Evolutionary conservation across 1,140 invertebrate genomes (phyloP), one percentile per base, ranked within the genome.

Genomic region (Drosophila murphyi): DNA sequence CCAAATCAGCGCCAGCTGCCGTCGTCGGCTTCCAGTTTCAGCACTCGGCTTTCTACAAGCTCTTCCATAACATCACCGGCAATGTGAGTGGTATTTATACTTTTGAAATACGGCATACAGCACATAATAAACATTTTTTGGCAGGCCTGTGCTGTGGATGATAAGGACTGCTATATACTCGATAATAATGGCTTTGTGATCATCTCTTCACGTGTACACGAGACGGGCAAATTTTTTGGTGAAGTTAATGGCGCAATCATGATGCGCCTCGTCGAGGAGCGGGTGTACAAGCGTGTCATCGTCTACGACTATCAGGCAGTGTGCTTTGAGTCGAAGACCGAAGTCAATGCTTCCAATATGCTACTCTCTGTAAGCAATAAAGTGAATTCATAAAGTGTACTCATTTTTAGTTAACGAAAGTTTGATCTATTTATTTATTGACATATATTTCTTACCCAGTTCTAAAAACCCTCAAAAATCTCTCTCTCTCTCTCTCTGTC

Each of bases 1-100:
- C 94, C 12, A 94, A 94, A 78, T 94, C 94, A 60, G 96, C 97
- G 1, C 97, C 97, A 2, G 97, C 96, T 0, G 97, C 97, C 1
- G 97, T 98, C 1, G 97, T 98, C n/a, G 98, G 98, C 20, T 96
- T 97, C 78, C 97, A 97, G 82, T 97, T 98, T 92, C 95, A 96
- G 73, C 96, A 98, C 76, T 95, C 95, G 12, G 95, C 95, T 3
- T 94, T 97, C 31, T 95, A 95, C 62, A 93, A 95, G 54, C 94
- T 96, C 71, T 97, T 98, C 90, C 95, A 94, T 54, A 97, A 97
- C 77, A 97, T 96, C 52, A 97, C 96, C 2, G 95, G 94, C 51
- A 95, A 94, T 85, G 94, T 95, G 73, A 91, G 92, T 88, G 20
- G 20, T 20, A 0, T 1, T 20, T 20, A 47, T 6, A 34, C 4